phyloP scores from a whole-genome alignment of 2,113 vertebrate species.

The Cairina moschata region DNA sequence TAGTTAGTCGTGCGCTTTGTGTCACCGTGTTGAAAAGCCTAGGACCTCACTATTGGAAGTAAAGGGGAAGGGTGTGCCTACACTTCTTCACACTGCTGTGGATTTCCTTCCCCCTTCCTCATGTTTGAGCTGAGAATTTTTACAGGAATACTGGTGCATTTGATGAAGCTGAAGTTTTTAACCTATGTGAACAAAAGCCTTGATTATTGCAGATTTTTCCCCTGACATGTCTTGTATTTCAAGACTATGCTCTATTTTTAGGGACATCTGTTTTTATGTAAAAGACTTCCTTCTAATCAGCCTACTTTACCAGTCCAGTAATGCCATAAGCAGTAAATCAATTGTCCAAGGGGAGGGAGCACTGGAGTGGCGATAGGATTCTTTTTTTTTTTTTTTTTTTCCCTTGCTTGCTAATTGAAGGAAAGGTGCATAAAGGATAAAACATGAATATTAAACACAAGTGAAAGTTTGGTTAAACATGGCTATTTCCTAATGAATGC shows the following conservation, averaged over 20 bases:
- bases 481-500: neutral
- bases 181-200: too few relatives aligned
- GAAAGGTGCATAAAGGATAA: neutral
- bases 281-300: neutral
- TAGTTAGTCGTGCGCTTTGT: neutral
- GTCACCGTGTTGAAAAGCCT: neutral
- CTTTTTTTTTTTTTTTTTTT: neutral
- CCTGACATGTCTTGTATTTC: neutral
- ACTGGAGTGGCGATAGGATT: neutral
- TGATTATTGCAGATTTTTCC: neutral
- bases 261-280: neutral
- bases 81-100: neutral
- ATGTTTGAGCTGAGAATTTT: neutral
- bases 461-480: neutral
- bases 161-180: neutral
- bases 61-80: neutral
- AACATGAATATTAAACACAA: neutral
- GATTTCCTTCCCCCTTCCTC: neutral
- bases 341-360: neutral
- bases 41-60: neutral
- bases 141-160: neutral
- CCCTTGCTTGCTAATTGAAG: neutral
- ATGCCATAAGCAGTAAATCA: slow-evolving; percentile 3
- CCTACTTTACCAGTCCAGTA: neutral
- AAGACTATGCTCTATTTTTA: neutral